Base-by-base conservation (phyloP, 1,140 invertebrate species). In the Neodiprion fabricii region DNA sequence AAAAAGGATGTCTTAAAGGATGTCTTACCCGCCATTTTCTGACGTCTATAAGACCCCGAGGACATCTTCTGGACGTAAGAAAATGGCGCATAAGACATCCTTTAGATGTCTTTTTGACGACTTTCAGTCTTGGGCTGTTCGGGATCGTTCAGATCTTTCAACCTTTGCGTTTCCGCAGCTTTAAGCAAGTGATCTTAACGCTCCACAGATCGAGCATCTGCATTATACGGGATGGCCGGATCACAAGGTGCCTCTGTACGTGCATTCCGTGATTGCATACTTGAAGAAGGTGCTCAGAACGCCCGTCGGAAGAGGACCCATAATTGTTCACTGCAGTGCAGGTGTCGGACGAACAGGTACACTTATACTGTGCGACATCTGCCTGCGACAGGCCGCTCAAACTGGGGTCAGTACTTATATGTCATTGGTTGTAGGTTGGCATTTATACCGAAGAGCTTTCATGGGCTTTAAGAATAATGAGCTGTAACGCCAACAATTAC, bases 151-250 rank as follows among this genome's bases (percentile, higher is more conserved):
- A 61, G 53, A 61, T 61, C n/a, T 61, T 61, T 61, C n/a, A 14
- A 61, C 53, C 53, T 9, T 40, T 40, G 2, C 5, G 28, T 40
- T 40, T 40, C 28, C 28, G 5, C 2, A 40, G 28, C 28, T 5
- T 2, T 40, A 40, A 40, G 28, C 28, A 1, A 3, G 28, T 40
- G 28, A 40, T 61, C 11, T 17, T 17, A 5, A 40, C 8, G 53
- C 12, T 49, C 21, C 14, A 90, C 96, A 99, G 89, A 93, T 99
- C 11, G 94, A 97, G 80, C 98, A 99, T 85, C 91, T 98, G 74
- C 98, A 99, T 88, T 99, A 98, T 84, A 99, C 98, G 3, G 96
- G 97, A 12, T 99, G 98, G 98, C 98, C 98, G 0, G 98, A 99
- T 86, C 97, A 99, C 82, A 98, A 97, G 0, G 92, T 94, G 1